Conservation (phyloP, 2,797 vertebrate genomes). For the Staurois parvus region DNA sequence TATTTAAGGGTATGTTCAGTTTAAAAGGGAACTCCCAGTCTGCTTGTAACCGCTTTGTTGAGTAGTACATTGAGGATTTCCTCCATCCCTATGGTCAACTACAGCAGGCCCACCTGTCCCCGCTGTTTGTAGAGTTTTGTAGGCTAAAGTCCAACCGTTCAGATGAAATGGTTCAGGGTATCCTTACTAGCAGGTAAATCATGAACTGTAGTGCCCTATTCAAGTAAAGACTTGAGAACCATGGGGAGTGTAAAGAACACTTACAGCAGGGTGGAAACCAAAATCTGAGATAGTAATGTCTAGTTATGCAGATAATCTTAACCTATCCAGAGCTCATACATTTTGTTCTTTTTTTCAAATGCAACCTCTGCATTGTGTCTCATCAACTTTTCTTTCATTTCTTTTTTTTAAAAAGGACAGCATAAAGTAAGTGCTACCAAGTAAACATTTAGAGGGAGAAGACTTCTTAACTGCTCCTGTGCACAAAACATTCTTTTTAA, state of each 20-base stretch:
- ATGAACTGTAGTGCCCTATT: too few species aligned
- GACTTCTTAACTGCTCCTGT: background rate
- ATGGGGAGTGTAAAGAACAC: background rate
- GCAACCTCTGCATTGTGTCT: background rate
- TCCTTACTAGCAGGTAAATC: too few species aligned
- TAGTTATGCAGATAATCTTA: background rate
- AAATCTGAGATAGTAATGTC: background rate
- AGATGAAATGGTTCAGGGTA: too few species aligned
- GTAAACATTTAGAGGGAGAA: background rate
- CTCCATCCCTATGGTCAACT: too few species aligned
- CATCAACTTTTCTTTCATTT: background rate
- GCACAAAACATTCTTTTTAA: background rate
- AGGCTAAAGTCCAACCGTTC: too few species aligned
- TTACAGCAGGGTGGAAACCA: background rate
- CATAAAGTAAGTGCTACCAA: conserved; percentile 18
- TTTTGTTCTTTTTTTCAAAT: background rate
- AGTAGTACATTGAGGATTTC: too few species aligned
- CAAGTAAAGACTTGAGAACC: too few species aligned
- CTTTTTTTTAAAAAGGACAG: background rate
- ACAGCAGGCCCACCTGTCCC: too few species aligned
- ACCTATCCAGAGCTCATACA: background rate
- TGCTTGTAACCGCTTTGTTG: background rate
- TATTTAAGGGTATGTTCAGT: background rate
- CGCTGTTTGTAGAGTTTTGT: too few species aligned
- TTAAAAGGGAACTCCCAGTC: background rate